Conservation (phyloP, 2,113 vertebrate genomes). For the Crotalus horridus region DNA sequence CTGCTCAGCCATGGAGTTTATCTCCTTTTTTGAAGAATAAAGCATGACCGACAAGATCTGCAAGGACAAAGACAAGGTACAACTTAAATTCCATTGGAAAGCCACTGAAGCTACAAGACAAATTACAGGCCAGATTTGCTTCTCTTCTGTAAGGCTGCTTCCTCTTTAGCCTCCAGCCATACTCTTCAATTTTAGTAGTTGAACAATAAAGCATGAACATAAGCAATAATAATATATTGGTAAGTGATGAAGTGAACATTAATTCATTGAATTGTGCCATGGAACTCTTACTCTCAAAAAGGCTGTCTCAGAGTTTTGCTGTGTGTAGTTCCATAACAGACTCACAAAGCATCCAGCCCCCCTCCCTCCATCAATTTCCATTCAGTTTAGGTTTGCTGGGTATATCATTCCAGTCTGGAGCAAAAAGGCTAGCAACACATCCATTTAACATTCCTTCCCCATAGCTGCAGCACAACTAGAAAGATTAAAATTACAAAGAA, state of each 20-base stretch:
- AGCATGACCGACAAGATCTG: slow-evolving; percentile 95
- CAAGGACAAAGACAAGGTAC: not conserved
- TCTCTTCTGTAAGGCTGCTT: not conserved
- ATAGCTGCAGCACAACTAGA: not conserved
- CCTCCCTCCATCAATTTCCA: not conserved
- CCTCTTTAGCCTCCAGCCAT: not conserved
- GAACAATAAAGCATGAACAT: not conserved
- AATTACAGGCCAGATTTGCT: not conserved
- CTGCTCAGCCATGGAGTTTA: slow-evolving; percentile 78
- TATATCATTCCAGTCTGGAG: not conserved
- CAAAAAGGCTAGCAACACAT: not conserved
- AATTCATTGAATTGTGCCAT: not conserved
- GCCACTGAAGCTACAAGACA: not conserved
- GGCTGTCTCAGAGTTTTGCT: not conserved
- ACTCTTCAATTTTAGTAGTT: not conserved
- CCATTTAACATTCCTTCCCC: not conserved
- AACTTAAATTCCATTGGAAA: not conserved
- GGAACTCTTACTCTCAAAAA: not conserved
- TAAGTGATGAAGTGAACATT: not conserved
- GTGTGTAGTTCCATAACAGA: not conserved
- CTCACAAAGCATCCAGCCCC: not conserved
- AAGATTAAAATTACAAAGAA: not conserved
- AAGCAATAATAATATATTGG: not conserved
- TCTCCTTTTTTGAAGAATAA: slow-evolving; percentile 94
- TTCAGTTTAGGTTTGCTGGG: not conserved